Evolutionary conservation across 2,888 invertebrate genomes (phyloP).

Genomic region (Pseudococcus viburni): DNA sequence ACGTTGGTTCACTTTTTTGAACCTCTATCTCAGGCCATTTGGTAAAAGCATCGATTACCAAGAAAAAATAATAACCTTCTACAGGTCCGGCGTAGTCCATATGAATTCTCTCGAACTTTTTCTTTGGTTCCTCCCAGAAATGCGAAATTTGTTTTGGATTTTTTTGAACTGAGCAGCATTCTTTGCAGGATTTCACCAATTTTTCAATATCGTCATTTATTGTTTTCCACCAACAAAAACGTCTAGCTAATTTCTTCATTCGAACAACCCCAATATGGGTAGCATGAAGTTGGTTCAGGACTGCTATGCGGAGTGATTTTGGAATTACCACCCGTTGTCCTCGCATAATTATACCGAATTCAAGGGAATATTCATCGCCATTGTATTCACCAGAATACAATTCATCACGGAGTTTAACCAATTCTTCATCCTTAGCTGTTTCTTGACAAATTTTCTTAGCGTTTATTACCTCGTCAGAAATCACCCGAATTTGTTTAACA

Average conservation of each 20-base stretch:
- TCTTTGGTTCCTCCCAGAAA: not conserved
- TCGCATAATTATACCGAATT: too few species aligned
- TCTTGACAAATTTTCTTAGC: too few species aligned
- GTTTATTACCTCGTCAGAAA: not conserved
- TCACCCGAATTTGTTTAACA: not conserved
- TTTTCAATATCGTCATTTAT: constrained; percentile 69
- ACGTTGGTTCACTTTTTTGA: not conserved
- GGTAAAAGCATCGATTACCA: constrained; percentile 33
- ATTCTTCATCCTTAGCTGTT: constrained; percentile 42
- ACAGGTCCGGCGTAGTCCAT: constrained; percentile 64
- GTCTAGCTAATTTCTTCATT: constrained; percentile 69
- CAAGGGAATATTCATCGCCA: too few species aligned
- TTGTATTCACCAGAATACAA: too few species aligned
- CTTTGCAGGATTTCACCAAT: constrained; percentile 68
- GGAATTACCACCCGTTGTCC: too few species aligned
- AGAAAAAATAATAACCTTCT: constrained; percentile 61
- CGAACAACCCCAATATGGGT: constrained; percentile 69
- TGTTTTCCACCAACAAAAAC: constrained; percentile 69
- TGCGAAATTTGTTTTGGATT: too few species aligned
- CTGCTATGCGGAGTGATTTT: too few species aligned
- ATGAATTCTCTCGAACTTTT: constrained; percentile 48
- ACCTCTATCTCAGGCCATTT: not conserved
- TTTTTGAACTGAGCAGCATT: constrained; percentile 67
- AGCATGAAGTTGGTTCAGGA: constrained; percentile 68
- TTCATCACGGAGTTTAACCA: too few species aligned